These are phyloP conservation scores for Calidris pygmaea DNA, from an alignment of 2,113 vertebrate genomes.

Conservation along the genomic window DNA sequence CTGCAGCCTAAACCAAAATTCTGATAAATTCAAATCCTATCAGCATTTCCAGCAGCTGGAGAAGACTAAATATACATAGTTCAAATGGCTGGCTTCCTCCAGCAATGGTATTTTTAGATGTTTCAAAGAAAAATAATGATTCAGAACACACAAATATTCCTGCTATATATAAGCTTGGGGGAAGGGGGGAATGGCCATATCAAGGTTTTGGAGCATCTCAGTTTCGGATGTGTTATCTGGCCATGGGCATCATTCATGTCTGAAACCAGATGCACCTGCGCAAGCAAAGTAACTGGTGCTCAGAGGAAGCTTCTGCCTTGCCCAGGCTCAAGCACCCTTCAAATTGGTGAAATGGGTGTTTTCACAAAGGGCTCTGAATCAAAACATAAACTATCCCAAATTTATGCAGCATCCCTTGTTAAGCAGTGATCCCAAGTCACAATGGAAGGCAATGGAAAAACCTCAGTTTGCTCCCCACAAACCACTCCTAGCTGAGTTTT, in stretches of 20 bases:
- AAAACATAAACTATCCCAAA: not conserved
- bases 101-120: constrained; percentile 58
- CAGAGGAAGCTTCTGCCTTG: not conserved
- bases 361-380: not conserved
- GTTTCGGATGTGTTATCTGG: constrained; percentile 7
- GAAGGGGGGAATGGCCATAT: not conserved
- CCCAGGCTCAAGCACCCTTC: not conserved
- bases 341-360: not conserved
- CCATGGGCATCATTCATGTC: not conserved
- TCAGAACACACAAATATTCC: constrained; percentile 59
- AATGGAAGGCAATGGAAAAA: fast-evolving
- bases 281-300: not conserved
- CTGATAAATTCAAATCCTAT: constrained; percentile 56
- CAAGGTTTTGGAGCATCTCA: not conserved
- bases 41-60: constrained; percentile 62
- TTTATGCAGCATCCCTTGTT: not conserved
- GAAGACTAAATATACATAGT: constrained; percentile 67
- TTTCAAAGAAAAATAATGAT: constrained; percentile 52
- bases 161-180: constrained; percentile 37
- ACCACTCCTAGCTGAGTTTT: not conserved
- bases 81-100: constrained; percentile 65
- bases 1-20: constrained; percentile 62
- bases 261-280: not conserved
- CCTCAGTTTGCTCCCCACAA: not conserved
- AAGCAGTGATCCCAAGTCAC: not conserved